Conservation (phyloP, 2,888 invertebrate genomes). For the Orthosia gothica region DNA sequence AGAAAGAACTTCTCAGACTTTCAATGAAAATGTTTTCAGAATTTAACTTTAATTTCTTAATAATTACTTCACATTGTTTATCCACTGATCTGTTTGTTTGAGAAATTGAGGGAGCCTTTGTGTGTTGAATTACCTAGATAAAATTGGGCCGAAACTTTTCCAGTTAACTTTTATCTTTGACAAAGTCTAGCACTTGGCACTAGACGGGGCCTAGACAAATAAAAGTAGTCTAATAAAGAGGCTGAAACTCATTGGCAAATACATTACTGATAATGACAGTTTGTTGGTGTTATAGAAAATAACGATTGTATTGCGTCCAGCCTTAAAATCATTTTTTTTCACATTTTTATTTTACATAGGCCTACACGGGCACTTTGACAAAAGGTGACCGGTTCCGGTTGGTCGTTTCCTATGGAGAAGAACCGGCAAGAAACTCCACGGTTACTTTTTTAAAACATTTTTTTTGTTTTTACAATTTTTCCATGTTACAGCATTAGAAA, state of each 20-base stretch:
- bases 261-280: constrained; percentile 30
- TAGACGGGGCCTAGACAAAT: constrained; percentile 34
- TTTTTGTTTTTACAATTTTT: too few species aligned
- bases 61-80: constrained; percentile 50
- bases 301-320: background rate
- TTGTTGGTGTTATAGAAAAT: background rate
- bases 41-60: constrained; percentile 51
- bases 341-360: too few species aligned
- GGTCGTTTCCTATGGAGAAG: too few species aligned
- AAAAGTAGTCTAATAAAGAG: constrained; percentile 30
- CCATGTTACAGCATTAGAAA: too few species aligned
- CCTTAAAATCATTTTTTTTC: too few species aligned
- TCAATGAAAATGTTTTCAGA: constrained; percentile 28
- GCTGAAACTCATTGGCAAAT: constrained; percentile 39
- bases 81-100: constrained; percentile 30
- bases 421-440: too few species aligned
- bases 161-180: constrained; percentile 51
- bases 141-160: constrained; percentile 44
- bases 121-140: constrained; percentile 40
- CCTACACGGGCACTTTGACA: too few species aligned
- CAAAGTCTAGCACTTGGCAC: constrained; percentile 35
- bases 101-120: constrained; percentile 40
- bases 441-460: too few species aligned
- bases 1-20: background rate
- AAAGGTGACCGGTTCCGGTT: too few species aligned